Evolutionary conservation across 2,888 invertebrate genomes (phyloP).

Genomic region (Chesias legatella): DNA sequence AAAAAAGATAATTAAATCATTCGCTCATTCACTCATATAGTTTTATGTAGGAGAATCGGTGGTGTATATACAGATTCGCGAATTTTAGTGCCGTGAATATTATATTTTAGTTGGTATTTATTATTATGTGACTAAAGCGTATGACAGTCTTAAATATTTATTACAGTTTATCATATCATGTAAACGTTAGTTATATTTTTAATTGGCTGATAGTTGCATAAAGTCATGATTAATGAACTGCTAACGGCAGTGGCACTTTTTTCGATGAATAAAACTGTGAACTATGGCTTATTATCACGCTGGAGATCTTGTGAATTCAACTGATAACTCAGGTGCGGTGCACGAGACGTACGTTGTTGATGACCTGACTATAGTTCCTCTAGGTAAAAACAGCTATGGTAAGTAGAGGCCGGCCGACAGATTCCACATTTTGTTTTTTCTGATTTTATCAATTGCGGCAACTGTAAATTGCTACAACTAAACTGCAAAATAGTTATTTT

Average conservation of each 20-base stretch:
- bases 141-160: too few species aligned
- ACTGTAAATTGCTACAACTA: too few species aligned
- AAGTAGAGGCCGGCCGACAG: conserved; percentile 45
- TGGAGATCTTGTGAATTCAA: conserved; percentile 48
- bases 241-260: conserved; percentile 48
- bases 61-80: too few species aligned
- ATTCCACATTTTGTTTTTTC: neutral
- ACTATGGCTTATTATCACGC: conserved; percentile 66
- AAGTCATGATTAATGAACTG: conserved; percentile 66
- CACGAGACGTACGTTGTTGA: conserved; percentile 59
- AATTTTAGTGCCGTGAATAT: too few species aligned
- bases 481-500: too few species aligned
- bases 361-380: conserved; percentile 92
- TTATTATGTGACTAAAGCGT: too few species aligned
- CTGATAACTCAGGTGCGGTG: conserved; percentile 36
- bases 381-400: conserved; percentile 95
- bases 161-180: too few species aligned
- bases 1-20: too few species aligned
- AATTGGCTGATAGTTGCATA: neutral
- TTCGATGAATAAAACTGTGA: conserved; percentile 39
- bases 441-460: too few species aligned
- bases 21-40: too few species aligned
- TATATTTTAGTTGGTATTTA: too few species aligned
- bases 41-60: too few species aligned
- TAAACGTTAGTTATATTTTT: conserved; percentile 2